Conservation (phyloP, 35 echinoderm and acorn worm genomes). For the Ophiothrix spiculata region DNA sequence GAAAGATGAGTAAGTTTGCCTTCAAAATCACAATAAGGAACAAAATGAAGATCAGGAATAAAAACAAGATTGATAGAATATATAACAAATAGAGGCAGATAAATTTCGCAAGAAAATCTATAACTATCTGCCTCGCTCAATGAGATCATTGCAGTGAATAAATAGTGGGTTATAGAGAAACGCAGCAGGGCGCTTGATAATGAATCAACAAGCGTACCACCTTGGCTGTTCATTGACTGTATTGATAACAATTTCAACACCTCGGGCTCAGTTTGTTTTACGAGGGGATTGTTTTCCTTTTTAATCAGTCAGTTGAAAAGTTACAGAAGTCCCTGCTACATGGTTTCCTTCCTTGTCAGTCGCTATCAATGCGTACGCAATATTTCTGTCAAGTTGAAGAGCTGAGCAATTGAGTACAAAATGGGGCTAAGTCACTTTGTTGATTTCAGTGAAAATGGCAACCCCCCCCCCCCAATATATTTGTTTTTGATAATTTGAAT, state of each 20-base stretch:
- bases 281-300: background rate
- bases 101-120: too few relatives aligned
- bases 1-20: too few relatives aligned
- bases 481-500: too few relatives aligned
- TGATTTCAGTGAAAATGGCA: too few relatives aligned
- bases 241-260: slow-evolving; percentile 4
- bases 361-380: background rate
- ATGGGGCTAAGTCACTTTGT: too few relatives aligned
- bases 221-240: background rate
- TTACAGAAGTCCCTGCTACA: background rate
- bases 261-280: background rate
- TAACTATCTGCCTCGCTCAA: too few relatives aligned
- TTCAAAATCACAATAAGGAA: too few relatives aligned
- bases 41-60: too few relatives aligned
- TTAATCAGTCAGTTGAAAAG: background rate
- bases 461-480: too few relatives aligned
- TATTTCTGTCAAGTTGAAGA: background rate
- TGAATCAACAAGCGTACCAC: background rate
- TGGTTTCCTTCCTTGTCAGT: background rate
- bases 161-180: slow-evolving; percentile 1
- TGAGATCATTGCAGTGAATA: background rate
- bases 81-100: too few relatives aligned
- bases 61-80: too few relatives aligned
- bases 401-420: too few relatives aligned
- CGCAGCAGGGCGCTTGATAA: background rate